Evolutionary conservation across 37 sponge, comb jelly and placozoan genomes (phyloP), one percentile per base, ranked within the genome.

Genomic region (Halichondria panicea): DNA sequence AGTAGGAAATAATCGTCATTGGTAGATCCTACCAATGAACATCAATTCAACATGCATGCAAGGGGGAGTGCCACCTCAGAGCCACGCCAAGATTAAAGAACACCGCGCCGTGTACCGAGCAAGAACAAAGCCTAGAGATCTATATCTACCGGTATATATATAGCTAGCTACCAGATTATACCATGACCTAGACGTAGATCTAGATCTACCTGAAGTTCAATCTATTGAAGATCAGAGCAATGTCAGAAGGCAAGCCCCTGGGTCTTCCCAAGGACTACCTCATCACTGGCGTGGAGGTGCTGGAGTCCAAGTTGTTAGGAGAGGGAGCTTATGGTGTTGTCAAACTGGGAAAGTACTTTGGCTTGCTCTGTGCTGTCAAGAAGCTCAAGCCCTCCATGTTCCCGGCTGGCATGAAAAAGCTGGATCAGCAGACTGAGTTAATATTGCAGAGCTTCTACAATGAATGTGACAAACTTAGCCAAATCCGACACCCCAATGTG

Each of bases 261-360:
- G 22, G 41, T 56, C 73, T 73, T 41, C 82, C 82, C 41, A 62
- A 38, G 27, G 82, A 81, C 54, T 81, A 73, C 57, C 3, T 81
- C 74, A 81, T 81, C 0, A 52, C 52, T n/a, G 67, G 67, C 24
- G 73, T 81, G 7, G 43, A 64, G 42, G 66, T 81, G 32, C 0
- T 63, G 37, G 82, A 81, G 34, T 45, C 45, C 3, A 72, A 50
- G 53, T 52, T n/a, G 35, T 66, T 81, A 1, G 82, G 82, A 4
- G 74, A 81, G 59, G 82, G 82, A 30, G 74, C 82, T 0, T 81
- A 81, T 65, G 82, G 82, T 35, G 57, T 81, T 9, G 82, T 81
- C 66, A 74, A 81, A 27, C 55, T 73, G 33, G 82, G 66, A 3
- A 72, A 50, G 27, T 81, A 64, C 71, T 57, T 66, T 24, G 74